Conservation (phyloP, 2,888 invertebrate species). For the Esperia sulphurella region DNA sequence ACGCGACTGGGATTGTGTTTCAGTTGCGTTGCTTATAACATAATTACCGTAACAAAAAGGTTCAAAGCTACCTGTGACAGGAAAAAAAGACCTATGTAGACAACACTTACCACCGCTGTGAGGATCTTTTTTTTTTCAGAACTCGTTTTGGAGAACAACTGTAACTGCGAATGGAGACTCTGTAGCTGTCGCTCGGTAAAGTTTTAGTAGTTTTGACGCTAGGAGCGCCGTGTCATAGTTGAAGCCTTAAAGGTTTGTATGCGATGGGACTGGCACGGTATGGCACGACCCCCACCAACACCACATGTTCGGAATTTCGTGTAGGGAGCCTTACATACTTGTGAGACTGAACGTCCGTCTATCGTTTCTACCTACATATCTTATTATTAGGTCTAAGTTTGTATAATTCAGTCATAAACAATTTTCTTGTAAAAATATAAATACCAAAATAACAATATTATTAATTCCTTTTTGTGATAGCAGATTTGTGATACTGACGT, state of each 20-base stretch:
- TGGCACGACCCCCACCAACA: slow-evolving; percentile 66
- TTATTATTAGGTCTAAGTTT: background rate
- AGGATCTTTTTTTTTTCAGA: slow-evolving; percentile 26
- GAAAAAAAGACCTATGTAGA: slow-evolving; percentile 10
- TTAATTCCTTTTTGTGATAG: no score
- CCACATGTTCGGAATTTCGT: slow-evolving; percentile 57
- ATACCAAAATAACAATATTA: no score
- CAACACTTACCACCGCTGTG: slow-evolving; percentile 43
- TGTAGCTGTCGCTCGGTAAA: slow-evolving; percentile 47
- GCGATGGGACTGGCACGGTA: slow-evolving; percentile 67
- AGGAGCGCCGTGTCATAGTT: slow-evolving; percentile 67
- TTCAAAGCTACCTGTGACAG: background rate
- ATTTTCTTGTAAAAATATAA: no score
- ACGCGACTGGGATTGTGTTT: background rate
- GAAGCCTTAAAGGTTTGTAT: slow-evolving; percentile 55
- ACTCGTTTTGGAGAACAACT: slow-evolving; percentile 40
- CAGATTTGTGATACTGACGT: no score
- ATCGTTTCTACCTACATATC: background rate
- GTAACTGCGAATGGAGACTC: slow-evolving; percentile 22
- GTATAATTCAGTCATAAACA: no score
- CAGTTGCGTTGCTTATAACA: background rate
- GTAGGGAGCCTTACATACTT: slow-evolving; percentile 52
- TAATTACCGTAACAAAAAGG: no score
- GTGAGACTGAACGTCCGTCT: background rate
- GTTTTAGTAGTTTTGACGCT: slow-evolving; percentile 71